Conservation (phyloP, 1,140 invertebrate genomes). For the Coptotermes formosanus region DNA sequence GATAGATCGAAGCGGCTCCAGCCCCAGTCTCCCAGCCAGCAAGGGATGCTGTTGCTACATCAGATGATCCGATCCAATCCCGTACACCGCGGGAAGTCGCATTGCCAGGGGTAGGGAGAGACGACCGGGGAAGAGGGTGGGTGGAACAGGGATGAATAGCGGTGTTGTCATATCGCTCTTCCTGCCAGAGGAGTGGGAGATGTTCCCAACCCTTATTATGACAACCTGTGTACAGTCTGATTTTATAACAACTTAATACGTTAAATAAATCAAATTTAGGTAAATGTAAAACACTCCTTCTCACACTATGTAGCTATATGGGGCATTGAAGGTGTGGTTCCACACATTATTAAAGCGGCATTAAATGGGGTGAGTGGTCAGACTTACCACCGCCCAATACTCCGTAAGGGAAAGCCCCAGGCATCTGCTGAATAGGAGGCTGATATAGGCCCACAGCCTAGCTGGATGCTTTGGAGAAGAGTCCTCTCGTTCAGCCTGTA, state of each 20-base stretch:
- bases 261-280: too few relatives aligned
- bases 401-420: too few relatives aligned
- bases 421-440: too few relatives aligned
- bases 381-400: too few relatives aligned
- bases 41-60: conserved; percentile 10
- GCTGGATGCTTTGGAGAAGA: too few relatives aligned
- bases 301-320: too few relatives aligned
- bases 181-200: background rate
- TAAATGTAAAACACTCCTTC: too few relatives aligned
- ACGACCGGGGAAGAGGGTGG: background rate
- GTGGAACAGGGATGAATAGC: conserved; percentile 17
- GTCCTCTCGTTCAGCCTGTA: too few relatives aligned
- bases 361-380: too few relatives aligned
- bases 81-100: conserved; percentile 14
- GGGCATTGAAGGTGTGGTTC: too few relatives aligned
- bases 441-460: too few relatives aligned
- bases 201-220: conserved; percentile 1
- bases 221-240: conserved; percentile 10
- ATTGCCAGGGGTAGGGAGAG: conserved; percentile 16
- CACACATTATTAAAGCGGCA: too few relatives aligned
- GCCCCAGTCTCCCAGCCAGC: background rate
- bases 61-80: conserved; percentile 14
- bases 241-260: background rate
- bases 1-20: background rate
- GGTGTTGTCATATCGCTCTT: conserved; percentile 17